Percentiles rank a stretch among this genome's conserved stretches.
These are phyloP conservation scores for Prochilodus magdalenae DNA, from an alignment of 2,113 vertebrate species.

Conservation along the genomic window DNA sequence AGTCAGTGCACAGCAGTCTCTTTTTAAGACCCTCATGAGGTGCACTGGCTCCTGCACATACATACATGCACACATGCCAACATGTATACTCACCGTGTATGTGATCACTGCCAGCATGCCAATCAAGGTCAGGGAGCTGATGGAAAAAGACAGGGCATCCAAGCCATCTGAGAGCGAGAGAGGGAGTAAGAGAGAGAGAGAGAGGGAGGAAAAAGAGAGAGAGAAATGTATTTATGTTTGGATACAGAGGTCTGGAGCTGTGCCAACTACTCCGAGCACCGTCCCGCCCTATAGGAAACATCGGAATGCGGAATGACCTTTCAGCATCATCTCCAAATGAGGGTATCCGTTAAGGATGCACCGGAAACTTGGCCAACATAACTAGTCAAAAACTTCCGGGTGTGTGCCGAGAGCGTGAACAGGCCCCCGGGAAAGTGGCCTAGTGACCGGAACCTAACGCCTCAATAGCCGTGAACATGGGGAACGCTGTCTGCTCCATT, in stretches of 20 bases:
- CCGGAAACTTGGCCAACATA: no score
- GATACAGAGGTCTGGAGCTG: background rate
- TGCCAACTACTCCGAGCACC: slow-evolving; percentile 11
- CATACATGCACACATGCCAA: background rate
- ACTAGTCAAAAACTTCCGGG: no score
- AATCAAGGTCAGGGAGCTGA: slow-evolving; percentile 96
- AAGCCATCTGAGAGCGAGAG: slow-evolving; percentile 84
- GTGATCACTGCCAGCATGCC: slow-evolving; percentile 98
- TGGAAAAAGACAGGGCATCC: slow-evolving; percentile 93
- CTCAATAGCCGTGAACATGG: no score
- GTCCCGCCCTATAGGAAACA: slow-evolving; percentile 3
- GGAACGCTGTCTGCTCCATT: no score
- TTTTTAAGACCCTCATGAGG: slow-evolving; percentile 44
- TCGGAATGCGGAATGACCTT: slow-evolving; percentile 8
- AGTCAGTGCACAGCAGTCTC: background rate
- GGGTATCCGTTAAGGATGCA: background rate
- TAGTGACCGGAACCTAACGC: no score
- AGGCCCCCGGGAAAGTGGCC: no score
- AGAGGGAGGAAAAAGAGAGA: slow-evolving; percentile 45
- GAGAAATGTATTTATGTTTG: slow-evolving; percentile 43
- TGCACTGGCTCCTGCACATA: slow-evolving; percentile 6
- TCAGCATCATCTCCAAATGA: slow-evolving; percentile 4
- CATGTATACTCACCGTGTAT: slow-evolving; percentile 92
- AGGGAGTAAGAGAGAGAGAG: slow-evolving; percentile 38
- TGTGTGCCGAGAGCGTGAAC: no score